A percentile compares a stretch with the other conserved stretches of the same genome.
Evolutionary conservation across 2,113 vertebrate species (phyloP).

Genomic region (Gambusia holbrooki): DNA sequence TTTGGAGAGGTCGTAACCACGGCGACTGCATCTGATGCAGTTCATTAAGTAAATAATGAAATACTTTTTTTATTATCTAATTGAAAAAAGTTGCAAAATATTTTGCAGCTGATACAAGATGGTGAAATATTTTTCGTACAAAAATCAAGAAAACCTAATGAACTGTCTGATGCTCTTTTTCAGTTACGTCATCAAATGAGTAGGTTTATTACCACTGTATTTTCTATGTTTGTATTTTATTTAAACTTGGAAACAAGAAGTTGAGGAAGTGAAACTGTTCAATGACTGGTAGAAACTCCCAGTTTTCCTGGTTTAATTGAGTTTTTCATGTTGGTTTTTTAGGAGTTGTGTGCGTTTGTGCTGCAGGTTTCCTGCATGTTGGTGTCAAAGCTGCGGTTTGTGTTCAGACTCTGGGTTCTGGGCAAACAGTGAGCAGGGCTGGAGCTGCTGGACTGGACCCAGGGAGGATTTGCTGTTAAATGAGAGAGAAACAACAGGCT

Average conservation of each 20-base stretch:
- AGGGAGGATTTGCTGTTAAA: conserved; percentile 22
- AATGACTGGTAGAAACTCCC: not conserved
- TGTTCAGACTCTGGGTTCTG: not conserved
- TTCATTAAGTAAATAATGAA: no score
- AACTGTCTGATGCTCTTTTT: not conserved
- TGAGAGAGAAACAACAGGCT: conserved; percentile 27
- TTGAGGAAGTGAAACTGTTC: not conserved
- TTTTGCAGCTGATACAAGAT: not conserved
- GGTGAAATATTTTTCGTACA: not conserved
- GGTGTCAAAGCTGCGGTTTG: not conserved
- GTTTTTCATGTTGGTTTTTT: no score
- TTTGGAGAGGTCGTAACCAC: not conserved
- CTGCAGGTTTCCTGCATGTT: no score
- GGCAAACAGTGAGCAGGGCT: not conserved
- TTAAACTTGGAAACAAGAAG: not conserved
- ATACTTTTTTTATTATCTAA: no score
- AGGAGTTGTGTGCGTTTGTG: not conserved
- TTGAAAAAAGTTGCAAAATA: not conserved
- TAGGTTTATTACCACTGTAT: not conserved
- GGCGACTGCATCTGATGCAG: not conserved
- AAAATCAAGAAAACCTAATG: not conserved
- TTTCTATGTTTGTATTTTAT: not conserved
- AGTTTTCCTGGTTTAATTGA: not conserved
- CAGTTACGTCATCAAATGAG: not conserved
- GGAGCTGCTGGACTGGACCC: not conserved